Conservation (phyloP, 2,888 invertebrate species). For the Mesochorus sp. region DNA sequence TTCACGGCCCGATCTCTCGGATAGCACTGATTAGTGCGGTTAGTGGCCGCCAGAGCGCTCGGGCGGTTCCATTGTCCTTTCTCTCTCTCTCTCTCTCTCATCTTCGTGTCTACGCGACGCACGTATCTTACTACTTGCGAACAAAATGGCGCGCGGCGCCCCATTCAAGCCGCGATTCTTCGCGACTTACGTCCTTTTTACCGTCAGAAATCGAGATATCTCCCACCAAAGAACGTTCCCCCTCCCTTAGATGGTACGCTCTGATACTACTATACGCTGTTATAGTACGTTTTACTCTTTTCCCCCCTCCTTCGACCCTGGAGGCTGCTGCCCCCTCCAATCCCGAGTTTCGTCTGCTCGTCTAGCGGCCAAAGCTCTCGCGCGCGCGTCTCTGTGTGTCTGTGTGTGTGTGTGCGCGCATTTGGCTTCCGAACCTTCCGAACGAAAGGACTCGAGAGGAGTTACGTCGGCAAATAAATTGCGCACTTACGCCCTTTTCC, state of each 20-base stretch:
- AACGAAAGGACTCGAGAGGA: no score
- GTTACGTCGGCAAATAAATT: no score
- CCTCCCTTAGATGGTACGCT: constrained; percentile 32
- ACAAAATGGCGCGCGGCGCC: neutral
- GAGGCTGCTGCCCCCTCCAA: constrained; percentile 34
- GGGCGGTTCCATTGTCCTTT: constrained; percentile 68
- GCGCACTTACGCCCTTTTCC: neutral
- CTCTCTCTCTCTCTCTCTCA: constrained; percentile 40
- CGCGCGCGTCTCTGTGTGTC: constrained; percentile 2
- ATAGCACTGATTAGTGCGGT: constrained; percentile 67
- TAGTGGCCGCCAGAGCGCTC: constrained; percentile 71
- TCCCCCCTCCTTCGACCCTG: constrained; percentile 4
- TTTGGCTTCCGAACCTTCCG: no score
- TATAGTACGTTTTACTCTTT: constrained; percentile 46
- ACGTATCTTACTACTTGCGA: neutral
- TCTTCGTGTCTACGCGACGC: constrained; percentile 23
- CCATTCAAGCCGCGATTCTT: neutral
- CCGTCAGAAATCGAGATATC: constrained; percentile 7
- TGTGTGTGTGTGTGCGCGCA: no score
- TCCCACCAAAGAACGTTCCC: constrained; percentile 28
- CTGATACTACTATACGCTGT: constrained; percentile 38
- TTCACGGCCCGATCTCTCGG: constrained; percentile 61
- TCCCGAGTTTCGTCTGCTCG: constrained; percentile 44
- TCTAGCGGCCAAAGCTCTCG: constrained; percentile 49
- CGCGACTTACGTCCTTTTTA: constrained; percentile 3